Base-by-base conservation (phyloP, 2,113 vertebrate genomes). In the Galeopterus variegatus region DNA sequence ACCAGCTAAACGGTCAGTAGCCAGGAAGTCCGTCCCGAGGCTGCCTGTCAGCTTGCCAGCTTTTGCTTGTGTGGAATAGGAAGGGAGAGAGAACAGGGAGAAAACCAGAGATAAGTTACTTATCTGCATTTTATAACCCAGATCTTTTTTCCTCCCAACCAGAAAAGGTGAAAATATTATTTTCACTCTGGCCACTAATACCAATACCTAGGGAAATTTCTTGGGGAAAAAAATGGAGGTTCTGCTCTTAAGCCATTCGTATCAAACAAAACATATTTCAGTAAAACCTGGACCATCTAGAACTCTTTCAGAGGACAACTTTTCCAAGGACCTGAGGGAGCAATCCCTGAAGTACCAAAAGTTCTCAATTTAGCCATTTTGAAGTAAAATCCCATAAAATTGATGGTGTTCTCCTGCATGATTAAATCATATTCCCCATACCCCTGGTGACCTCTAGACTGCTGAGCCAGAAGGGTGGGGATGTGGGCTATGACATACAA, bases 1-100 rank as follows among this genome's bases (percentile, higher is more conserved):
- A 99, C 99, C 99, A 99, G 99, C 99, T 99, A 99, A 99, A 99
- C 98, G 99, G 99, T 99, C 99, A 99, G 99, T 99, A 99, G 99
- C 99, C 99, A 99, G 99, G 99, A 99, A 99, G 99, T 99, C 99
- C 99, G 99, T 99, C 99, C 99, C 99, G 99, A 99, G 99, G 99
- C 98, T 98, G 99, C 98, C 97, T 98, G 99, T 99, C 99, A 99
- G 99, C 99, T 99, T 99, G 99, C 99, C 99, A 99, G 99, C 99
- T 99, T 99, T 99, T 99, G 99, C 98, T 97, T 24, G 19, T 58
- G 79, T 2, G 33, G 72, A 50, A 23, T 9, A 23, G 86, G n/a
- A 77, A 48, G 18, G 18, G 31, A 24, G 26, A 52, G n/a, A 36
- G 24, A 14, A 58, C 17, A 36, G 14, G 48, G 31, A 69, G 83